These are phyloP conservation scores for Lasaia peninsularis DNA, from an alignment of 1,140 invertebrate species.

Conservation along the genomic window DNA sequence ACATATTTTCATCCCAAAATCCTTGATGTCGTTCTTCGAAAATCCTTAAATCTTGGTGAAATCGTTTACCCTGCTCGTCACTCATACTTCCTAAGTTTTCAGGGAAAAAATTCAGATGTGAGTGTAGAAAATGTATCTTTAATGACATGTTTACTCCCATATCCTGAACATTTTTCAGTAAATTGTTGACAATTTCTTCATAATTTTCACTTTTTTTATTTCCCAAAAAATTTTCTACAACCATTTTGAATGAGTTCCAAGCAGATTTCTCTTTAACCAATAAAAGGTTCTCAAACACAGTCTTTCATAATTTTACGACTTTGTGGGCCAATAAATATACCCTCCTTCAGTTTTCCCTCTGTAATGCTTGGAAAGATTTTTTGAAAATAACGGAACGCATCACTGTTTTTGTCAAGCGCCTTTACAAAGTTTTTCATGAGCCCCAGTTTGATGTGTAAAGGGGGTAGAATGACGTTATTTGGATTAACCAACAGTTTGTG, in stretches of 20 bases:
- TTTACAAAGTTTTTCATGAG: conserved; percentile 60
- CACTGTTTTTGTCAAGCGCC: conserved; percentile 7
- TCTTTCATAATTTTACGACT: not conserved
- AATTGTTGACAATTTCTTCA: not conserved
- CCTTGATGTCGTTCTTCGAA: no score
- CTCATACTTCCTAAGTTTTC: no score
- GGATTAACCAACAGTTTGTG: conserved; percentile 27
- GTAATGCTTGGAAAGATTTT: not conserved
- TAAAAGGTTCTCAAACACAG: conserved; percentile 7
- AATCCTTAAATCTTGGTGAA: no score
- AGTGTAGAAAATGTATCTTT: conserved; percentile 5
- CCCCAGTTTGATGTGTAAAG: conserved; percentile 41
- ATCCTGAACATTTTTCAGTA: conserved; percentile 11
- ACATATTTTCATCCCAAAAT: conserved; percentile 18
- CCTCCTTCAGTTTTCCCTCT: not conserved
- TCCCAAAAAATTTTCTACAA: conserved; percentile 24
- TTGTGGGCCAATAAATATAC: not conserved
- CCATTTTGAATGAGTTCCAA: conserved; percentile 24
- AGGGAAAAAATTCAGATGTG: not conserved
- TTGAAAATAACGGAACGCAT: not conserved
- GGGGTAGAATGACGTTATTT: conserved; percentile 19
- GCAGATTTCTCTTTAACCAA: conserved; percentile 23
- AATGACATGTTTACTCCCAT: conserved; percentile 19
- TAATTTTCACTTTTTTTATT: conserved; percentile 22
- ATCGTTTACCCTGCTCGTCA: no score